Percentiles rank a stretch among this genome's conserved stretches.
Conservation (phyloP, 2,113 vertebrate species). For the Budorcas taxicolor region DNA sequence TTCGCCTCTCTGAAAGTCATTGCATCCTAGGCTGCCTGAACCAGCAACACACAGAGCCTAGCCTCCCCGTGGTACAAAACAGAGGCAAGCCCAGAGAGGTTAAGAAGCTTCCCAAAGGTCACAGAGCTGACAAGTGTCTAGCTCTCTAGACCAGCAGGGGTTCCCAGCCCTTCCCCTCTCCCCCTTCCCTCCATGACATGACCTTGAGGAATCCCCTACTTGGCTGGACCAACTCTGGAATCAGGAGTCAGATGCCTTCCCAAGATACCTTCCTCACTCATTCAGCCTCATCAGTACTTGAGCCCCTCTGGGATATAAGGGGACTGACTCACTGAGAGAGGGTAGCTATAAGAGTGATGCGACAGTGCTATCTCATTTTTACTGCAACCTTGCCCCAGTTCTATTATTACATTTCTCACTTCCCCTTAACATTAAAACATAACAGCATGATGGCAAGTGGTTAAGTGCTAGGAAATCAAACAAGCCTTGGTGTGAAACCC, state of each 20-base stretch:
- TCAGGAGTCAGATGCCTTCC: background rate
- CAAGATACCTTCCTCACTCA: background rate
- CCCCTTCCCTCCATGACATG: background rate
- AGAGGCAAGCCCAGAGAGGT: background rate
- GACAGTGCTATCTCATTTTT: constrained; percentile 25
- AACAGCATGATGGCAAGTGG: constrained; percentile 38
- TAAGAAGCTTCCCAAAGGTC: background rate
- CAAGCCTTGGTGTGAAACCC: constrained; percentile 33
- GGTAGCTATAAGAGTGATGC: constrained; percentile 35
- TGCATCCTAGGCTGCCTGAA: background rate
- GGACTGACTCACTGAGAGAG: background rate
- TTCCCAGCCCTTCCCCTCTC: background rate
- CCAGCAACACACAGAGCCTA: background rate
- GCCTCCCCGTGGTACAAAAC: background rate
- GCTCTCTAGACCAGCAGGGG: background rate
- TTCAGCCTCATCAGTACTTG: background rate
- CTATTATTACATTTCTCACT: constrained; percentile 65
- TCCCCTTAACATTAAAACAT: constrained; percentile 58
- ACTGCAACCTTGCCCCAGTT: constrained; percentile 46
- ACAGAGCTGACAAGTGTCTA: background rate
- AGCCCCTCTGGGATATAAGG: background rate
- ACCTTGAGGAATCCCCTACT: background rate
- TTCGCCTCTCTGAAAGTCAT: background rate
- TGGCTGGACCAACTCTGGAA: background rate
- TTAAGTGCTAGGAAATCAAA: constrained; percentile 68